Evolutionary conservation across 2,888 invertebrate genomes (phyloP).

Genomic region (Eubasilissa splendida): DNA sequence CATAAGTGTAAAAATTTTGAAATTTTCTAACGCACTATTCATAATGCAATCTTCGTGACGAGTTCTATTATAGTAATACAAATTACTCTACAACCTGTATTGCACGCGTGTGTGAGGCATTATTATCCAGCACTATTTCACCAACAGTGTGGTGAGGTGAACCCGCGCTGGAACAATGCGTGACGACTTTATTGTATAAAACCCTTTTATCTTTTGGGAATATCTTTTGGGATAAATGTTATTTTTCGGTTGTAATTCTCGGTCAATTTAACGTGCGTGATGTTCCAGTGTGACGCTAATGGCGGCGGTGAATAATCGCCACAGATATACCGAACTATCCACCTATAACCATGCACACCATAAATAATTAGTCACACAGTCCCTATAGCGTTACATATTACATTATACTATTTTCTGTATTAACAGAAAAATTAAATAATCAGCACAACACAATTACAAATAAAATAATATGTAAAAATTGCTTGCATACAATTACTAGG

Average conservation of each 20-base stretch:
- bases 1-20: too few relatives aligned
- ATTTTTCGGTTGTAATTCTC: conserved; percentile 27
- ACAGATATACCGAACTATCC: not conserved
- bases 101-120: not conserved
- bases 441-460: too few relatives aligned
- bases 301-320: conserved; percentile 16
- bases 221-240: conserved; percentile 8
- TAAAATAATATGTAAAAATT: too few relatives aligned
- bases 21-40: too few relatives aligned
- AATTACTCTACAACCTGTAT: too few relatives aligned
- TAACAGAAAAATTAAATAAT: too few relatives aligned
- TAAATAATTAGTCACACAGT: not conserved
- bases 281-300: conserved; percentile 21
- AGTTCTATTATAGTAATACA: too few relatives aligned
- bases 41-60: too few relatives aligned
- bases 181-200: conserved; percentile 30
- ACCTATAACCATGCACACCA: not conserved
- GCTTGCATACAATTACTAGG: too few relatives aligned
- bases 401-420: too few relatives aligned
- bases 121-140: not conserved
- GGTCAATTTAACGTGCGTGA: conserved; percentile 29
- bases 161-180: conserved; percentile 15
- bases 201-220: conserved; percentile 8
- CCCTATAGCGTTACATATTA: too few relatives aligned
- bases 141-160: not conserved